phyloP scores from a whole-genome alignment of 2,113 vertebrate genomes.

The Rhea pennata region DNA sequence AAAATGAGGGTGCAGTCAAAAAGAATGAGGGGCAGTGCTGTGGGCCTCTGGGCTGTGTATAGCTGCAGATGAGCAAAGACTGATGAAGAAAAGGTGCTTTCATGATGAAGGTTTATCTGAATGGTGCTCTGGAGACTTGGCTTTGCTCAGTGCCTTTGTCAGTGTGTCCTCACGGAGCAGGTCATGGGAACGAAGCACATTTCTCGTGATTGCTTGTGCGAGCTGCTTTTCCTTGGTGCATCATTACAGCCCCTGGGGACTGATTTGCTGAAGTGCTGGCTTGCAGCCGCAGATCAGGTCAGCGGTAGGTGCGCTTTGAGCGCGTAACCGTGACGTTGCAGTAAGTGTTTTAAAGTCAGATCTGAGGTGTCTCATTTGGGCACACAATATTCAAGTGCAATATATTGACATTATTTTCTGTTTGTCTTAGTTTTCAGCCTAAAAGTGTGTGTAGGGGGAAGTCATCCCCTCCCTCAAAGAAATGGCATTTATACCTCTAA shows the following conservation, averaged over 20 bases:
- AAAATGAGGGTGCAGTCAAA: neutral
- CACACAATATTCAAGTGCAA: neutral
- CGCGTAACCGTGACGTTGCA: accelerated
- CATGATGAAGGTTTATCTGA: accelerated
- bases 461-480: neutral
- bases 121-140: neutral
- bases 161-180: neutral
- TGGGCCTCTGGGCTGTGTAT: accelerated
- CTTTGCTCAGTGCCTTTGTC: neutral
- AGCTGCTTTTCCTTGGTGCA: neutral
- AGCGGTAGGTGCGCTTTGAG: neutral
- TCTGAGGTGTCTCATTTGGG: neutral
- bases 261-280: neutral
- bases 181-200: neutral
- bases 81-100: accelerated
- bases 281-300: neutral
- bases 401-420: neutral
- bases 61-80: neutral
- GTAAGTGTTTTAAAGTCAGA: neutral
- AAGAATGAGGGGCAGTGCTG: neutral
- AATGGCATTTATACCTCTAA: neutral
- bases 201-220: neutral
- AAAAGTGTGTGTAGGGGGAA: neutral
- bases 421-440: neutral
- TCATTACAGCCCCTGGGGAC: accelerated